Evolutionary conservation across 2,888 invertebrate genomes (phyloP).

Genomic region (Hyposoter dolosus): DNA sequence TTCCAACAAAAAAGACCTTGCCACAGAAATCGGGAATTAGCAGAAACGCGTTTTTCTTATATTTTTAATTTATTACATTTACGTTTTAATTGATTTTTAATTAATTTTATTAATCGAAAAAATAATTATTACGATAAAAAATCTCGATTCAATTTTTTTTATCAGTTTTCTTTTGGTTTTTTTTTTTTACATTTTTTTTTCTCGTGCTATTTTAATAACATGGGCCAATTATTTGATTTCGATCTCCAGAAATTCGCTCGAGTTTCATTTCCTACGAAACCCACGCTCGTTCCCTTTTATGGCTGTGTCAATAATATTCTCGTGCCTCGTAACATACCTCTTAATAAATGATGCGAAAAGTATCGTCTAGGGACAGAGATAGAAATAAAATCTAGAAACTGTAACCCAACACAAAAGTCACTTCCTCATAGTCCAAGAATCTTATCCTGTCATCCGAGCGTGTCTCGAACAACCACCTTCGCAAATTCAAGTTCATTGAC

Average conservation of each 20-base stretch:
- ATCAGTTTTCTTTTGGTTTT: background rate
- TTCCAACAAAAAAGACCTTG: background rate
- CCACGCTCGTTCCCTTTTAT: conserved; percentile 22
- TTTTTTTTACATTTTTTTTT: background rate
- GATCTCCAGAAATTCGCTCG: conserved; percentile 10
- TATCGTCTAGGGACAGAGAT: conserved; percentile 10
- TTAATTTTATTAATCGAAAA: too few relatives aligned
- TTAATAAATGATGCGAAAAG: conserved; percentile 31
- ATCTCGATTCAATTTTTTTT: background rate
- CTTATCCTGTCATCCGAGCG: background rate
- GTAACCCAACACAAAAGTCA: conserved; percentile 40
- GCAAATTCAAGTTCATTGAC: conserved; percentile 65
- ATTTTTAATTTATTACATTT: too few relatives aligned
- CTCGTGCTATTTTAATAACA: background rate
- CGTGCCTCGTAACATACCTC: conserved; percentile 15
- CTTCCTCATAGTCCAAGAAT: conserved; percentile 43
- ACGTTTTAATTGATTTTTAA: too few relatives aligned
- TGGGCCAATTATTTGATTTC: conserved; percentile 2
- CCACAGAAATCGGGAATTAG: background rate
- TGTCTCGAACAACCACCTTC: conserved; percentile 52
- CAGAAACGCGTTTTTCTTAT: too few relatives aligned
- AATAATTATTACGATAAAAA: background rate
- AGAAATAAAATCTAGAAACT: conserved; percentile 29
- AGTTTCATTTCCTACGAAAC: conserved; percentile 36
- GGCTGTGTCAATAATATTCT: conserved; percentile 1